Conservation (phyloP, 2,888 invertebrate genomes). For the Eilema caniola region DNA sequence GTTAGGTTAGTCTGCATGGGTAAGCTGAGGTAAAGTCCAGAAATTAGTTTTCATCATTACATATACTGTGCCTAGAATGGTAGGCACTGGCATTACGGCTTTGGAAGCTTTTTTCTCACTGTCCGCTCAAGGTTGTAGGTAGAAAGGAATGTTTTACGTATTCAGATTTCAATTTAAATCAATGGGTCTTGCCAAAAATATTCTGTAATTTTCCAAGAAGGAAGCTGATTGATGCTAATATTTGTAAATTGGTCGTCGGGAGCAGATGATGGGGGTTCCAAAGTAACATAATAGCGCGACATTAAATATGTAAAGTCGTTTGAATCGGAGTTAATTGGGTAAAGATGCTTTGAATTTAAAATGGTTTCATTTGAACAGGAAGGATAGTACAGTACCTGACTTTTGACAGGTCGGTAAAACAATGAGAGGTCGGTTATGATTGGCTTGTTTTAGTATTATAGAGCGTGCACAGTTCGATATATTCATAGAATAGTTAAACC, state of each 20-base stretch:
- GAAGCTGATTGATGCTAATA: constrained; percentile 28
- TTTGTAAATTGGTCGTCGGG: not conserved
- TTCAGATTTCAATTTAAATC: not conserved
- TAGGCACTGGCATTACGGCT: not conserved
- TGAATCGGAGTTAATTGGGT: not conserved
- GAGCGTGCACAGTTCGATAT: too few species aligned
- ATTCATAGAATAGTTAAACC: too few species aligned
- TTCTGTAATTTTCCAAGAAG: not conserved
- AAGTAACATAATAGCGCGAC: not conserved
- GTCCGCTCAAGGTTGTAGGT: too few species aligned
- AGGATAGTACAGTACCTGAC: not conserved
- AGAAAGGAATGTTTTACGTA: too few species aligned
- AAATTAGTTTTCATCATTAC: not conserved
- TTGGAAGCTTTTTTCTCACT: too few species aligned
- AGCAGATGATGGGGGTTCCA: not conserved
- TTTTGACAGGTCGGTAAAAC: not conserved
- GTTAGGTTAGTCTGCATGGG: too few species aligned
- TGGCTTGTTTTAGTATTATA: too few species aligned
- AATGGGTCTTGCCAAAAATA: not conserved
- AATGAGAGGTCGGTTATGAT: too few species aligned
- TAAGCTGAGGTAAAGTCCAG: not conserved
- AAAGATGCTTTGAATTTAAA: not conserved
- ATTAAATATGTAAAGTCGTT: not conserved
- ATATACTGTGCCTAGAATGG: not conserved
- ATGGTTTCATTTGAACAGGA: not conserved